phyloP scores from a whole-genome alignment of 2,113 vertebrate species.

The Suricata suricatta region DNA sequence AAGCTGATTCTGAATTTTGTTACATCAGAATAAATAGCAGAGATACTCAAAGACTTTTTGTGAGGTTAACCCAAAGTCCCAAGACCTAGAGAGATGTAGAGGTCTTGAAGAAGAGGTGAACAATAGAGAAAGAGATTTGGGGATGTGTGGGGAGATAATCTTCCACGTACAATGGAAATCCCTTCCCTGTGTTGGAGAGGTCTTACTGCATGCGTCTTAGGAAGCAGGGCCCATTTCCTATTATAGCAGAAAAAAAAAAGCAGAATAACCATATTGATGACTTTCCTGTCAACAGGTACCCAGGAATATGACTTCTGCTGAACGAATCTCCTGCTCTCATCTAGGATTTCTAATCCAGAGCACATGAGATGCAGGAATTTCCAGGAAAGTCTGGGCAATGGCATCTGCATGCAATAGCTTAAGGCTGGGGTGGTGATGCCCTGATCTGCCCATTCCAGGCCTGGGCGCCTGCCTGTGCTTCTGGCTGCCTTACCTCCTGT shows the following conservation, averaged over 20 bases:
- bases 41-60: neutral
- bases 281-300: accelerated
- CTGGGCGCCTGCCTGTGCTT: accelerated
- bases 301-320: neutral
- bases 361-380: accelerated
- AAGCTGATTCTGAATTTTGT: neutral
- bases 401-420: accelerated
- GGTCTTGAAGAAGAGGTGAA: neutral
- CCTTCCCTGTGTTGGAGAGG: neutral
- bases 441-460: accelerated
- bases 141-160: neutral
- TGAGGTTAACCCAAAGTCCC: no score
- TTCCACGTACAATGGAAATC: neutral
- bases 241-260: accelerated
- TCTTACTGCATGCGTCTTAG: neutral
- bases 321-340: accelerated
- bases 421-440: accelerated
- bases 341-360: neutral
- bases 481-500: accelerated
- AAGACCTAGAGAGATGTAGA: neutral
- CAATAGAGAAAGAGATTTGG: neutral
- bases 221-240: neutral
- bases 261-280: no score
- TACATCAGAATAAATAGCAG: neutral
- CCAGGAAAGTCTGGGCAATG: accelerated